Base-by-base conservation (phyloP, 2,797 vertebrate genomes). In the Sebastes baramenuke region DNA sequence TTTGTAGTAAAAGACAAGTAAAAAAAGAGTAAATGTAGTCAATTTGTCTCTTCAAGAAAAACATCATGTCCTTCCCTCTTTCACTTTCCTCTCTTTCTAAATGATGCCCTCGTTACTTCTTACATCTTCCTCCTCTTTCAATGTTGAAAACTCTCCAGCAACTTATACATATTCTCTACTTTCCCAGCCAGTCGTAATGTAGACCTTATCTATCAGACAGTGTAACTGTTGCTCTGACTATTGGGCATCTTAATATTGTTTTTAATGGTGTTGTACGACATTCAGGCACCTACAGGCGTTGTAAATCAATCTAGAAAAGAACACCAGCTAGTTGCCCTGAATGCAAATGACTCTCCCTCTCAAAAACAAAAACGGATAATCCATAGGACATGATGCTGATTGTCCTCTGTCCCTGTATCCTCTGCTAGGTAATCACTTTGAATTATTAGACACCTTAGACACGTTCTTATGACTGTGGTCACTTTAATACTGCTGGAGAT, bases 281-380 rank as follows among this genome's bases (percentile, higher is more conserved):
- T 36, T 10, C 34, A 49, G 5, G 27, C 25, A n/a, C 20, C 25
- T 27, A 4, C 25, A 64, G 30, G 2, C 70, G 4, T 61, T 69
- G 8, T 25, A 42, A 75, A 79, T 66, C 38, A 36, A 16, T 68
- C 29, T 8, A 25, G 13, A 24, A 70, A 75, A 58, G 56, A 59
- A 38, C 36, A 81, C 66, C 14, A 32, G 14, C 59, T 25, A 25
- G 24, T n/a, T 81, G 54, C 4, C 18, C 22, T n/a, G 8, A 83
- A 77, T 65, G 32, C 25, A 75, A 52, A 58, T 70, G 65, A 64
- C 16, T 81, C 56, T 58, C 18, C 32, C 27, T 14, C 14, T 67
- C 10, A 61, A 66, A 68, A 68, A 71, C 59, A 70, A 61, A 68
- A 62, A 65, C 12, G 42, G 62, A 55, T 76, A 52, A 80, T 83